These are phyloP conservation scores for Lichenostomus cassidix DNA, from an alignment of 2,113 vertebrate genomes.

Conservation along the genomic window DNA sequence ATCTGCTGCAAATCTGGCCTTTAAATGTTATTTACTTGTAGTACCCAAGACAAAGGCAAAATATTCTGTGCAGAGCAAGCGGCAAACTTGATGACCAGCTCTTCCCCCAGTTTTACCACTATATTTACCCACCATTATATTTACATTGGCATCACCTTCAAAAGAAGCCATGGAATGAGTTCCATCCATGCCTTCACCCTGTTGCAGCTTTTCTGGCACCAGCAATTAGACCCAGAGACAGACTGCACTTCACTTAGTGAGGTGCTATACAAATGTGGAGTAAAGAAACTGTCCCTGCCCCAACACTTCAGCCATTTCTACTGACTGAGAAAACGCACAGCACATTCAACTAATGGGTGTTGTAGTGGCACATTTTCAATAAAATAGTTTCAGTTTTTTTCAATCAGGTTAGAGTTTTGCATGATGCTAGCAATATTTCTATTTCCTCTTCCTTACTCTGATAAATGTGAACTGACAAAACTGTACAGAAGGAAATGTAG, in stretches of 20 bases:
- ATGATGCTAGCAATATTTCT: not conserved
- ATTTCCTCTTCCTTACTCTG: not conserved
- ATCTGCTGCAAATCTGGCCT: slow-evolving; percentile 12
- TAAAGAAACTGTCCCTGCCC: not conserved
- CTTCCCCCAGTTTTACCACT: not conserved
- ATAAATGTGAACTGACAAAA: not conserved
- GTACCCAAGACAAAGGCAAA: slow-evolving; percentile 3
- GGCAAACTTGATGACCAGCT: not conserved
- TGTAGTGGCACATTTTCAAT: not conserved
- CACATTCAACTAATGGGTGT: fast-evolving
- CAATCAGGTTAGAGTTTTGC: not conserved
- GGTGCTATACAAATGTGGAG: not conserved
- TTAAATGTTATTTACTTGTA: slow-evolving; percentile 3
- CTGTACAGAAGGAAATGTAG: not conserved
- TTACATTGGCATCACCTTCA: not conserved
- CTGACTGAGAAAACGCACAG: not conserved
- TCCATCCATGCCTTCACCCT: not conserved
- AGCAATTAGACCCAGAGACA: not conserved
- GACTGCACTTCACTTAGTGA: not conserved
- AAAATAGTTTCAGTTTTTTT: not conserved
- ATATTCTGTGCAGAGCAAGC: not conserved
- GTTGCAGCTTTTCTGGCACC: not conserved
- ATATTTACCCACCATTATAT: not conserved
- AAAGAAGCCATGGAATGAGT: not conserved
- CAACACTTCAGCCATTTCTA: not conserved